Evolutionary conservation across 2,113 vertebrate genomes (phyloP).

Genomic region (Hypocryptadius cinnamomeus): DNA sequence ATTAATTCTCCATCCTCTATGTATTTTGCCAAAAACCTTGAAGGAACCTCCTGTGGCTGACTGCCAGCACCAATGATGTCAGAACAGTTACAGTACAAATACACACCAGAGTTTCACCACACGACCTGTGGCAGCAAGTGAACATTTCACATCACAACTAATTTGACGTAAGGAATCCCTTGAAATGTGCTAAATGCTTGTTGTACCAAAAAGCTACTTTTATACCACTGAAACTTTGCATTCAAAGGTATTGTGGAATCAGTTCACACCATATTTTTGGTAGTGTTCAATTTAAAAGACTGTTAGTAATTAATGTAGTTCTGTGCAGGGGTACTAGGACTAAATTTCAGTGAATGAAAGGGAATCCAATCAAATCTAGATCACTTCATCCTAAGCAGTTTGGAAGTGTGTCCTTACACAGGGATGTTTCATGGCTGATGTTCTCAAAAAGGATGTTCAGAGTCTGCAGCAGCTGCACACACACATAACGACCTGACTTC

Average conservation of each 20-base stretch:
- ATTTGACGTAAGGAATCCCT: background rate
- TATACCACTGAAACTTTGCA: background rate
- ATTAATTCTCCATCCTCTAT: background rate
- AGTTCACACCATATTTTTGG: background rate
- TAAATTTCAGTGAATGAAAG: background rate
- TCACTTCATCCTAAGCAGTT: background rate
- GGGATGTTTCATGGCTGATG: slow-evolving; percentile 95
- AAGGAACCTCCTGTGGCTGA: background rate
- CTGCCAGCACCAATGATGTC: background rate
- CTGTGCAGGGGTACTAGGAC: background rate
- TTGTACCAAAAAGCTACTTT: background rate
- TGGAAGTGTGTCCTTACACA: slow-evolving; percentile 79
- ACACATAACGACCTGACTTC: slow-evolving; percentile 95
- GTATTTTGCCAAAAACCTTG: background rate
- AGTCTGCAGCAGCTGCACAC: slow-evolving; percentile 97
- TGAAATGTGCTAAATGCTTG: background rate
- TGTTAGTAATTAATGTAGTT: background rate
- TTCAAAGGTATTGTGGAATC: background rate
- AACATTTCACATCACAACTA: background rate
- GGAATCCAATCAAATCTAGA: background rate
- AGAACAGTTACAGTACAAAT: background rate
- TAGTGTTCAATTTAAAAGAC: background rate
- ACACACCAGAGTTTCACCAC: background rate
- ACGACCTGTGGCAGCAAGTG: background rate
- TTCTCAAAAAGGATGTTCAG: slow-evolving; percentile 99